A percentile compares a stretch with the other conserved stretches of the same genome.
Conservation (phyloP, 1,140 invertebrate species). For the Hesperophylax magnus region DNA sequence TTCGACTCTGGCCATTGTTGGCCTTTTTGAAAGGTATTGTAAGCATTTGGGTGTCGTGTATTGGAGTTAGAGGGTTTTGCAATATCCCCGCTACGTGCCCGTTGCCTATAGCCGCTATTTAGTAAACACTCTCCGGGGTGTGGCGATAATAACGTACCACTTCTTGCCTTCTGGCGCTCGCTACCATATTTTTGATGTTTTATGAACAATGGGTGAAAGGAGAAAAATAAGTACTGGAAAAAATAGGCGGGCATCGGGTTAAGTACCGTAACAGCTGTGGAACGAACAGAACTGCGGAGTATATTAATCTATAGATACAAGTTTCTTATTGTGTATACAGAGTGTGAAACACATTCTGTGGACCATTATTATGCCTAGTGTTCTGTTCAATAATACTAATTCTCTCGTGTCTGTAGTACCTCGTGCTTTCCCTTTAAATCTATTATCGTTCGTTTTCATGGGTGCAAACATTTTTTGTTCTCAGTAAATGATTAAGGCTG, state of each 20-base stretch:
- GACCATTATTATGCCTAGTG: too few relatives aligned
- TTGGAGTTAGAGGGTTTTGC: slow-evolving; percentile 2
- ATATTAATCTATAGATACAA: too few relatives aligned
- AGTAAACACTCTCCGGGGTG: background rate
- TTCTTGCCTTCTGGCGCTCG: slow-evolving; percentile 20
- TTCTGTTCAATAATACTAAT: too few relatives aligned
- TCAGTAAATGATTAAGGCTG: too few relatives aligned
- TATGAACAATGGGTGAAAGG: slow-evolving; percentile 15
- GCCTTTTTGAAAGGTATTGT: too few relatives aligned
- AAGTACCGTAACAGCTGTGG: slow-evolving; percentile 27
- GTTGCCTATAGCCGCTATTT: background rate
- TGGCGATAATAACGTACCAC: background rate
- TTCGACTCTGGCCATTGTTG: too few relatives aligned
- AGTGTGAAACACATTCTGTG: too few relatives aligned
- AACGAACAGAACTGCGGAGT: background rate
- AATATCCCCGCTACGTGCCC: background rate
- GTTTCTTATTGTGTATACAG: too few relatives aligned
- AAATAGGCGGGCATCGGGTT: background rate
- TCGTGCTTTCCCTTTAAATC: too few relatives aligned
- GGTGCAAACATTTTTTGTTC: too few relatives aligned
- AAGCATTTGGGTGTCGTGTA: background rate
- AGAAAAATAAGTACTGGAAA: slow-evolving; percentile 1
- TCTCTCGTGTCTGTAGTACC: too few relatives aligned
- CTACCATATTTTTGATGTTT: slow-evolving; percentile 13
- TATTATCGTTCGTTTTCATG: too few relatives aligned